Base-by-base conservation (phyloP, 2,113 vertebrate genomes). In the rabbit (Oryctolagus cuniculus) region DNA sequence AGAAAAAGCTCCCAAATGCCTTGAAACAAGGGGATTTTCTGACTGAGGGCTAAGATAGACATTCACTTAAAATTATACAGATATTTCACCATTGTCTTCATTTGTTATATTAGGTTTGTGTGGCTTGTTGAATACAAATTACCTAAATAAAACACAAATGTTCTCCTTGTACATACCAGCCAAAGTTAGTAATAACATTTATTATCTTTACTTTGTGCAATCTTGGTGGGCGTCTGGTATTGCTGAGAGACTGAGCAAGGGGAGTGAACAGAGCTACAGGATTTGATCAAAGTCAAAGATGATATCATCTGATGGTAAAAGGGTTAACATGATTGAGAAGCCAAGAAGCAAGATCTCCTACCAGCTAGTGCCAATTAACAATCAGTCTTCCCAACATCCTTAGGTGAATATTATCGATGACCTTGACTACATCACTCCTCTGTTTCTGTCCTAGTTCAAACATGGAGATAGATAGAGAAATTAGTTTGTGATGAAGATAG, bases 21-120 rank as follows among this genome's bases (percentile, higher is more conserved):
- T 58, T 91, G 75, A 86, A 94, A 74, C 15, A 94, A 55, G 73
- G 34, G 7, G 9, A 66, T 90, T 78, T 91, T 91, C 49, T 88
- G 85, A 36, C 4, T 70, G 89, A 24, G 22, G 51, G 7, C 6
- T 55, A 89, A 89, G 69, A 10, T 78, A 79, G 29, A 79, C 64
- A 70, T 6, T 91, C 36, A 70, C 29, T 53, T 13, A 15, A 58
- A 22, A 66, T 81, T 88, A 87, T 61, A 58, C 31, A 7, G 5
- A 49, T 22, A 38, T 63, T 72, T n/a, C 17, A 78, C 5, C 10
- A 34, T 61, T 88, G 15, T 53, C 10, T 24, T 75, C 51, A 80
- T 21, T 25, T 75, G 13, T 87, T 87, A 95, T 82, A 24, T 77
- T 85, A 94, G 34, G 55, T 22, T 67, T 66, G 15, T 19, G 21